phyloP scores from a whole-genome alignment of 2,888 invertebrate genomes.

The Boloria euphrosyne region DNA sequence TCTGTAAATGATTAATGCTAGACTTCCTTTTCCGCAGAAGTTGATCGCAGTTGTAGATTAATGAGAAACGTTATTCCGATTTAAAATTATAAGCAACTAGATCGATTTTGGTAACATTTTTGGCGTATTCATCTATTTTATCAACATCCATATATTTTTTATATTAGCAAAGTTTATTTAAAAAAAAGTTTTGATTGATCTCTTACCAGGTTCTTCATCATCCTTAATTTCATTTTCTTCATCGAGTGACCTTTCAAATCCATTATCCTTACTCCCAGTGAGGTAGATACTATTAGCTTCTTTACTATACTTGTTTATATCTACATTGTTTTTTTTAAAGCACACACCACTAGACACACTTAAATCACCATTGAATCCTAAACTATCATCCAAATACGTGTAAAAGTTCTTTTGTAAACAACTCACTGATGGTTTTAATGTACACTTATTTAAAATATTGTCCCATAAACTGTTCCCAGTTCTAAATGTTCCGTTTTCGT shows the following conservation, averaged over 20 bases:
- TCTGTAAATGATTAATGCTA: conserved; percentile 24
- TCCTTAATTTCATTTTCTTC: conserved; percentile 69
- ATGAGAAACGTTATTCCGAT: no score
- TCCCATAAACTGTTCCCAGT: conserved; percentile 88
- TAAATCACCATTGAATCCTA: conserved; percentile 85
- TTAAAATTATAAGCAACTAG: no score
- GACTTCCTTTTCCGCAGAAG: conserved; percentile 28
- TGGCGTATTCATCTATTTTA: no score
- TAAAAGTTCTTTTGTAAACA: conserved; percentile 91
- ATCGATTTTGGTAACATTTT: no score
- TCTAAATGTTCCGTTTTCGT: conserved; percentile 73
- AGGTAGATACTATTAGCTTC: conserved; percentile 79
- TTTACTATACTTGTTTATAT: conserved; percentile 79
- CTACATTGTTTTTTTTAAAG: conserved; percentile 85
- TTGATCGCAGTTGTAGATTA: conserved; percentile 1
- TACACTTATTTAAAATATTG: conserved; percentile 87
- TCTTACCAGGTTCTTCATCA: conserved; percentile 67
- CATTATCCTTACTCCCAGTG: conserved; percentile 59
- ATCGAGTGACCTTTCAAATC: conserved; percentile 52
- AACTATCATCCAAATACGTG: conserved; percentile 85
- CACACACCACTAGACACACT: conserved; percentile 85
- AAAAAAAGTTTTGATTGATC: no score
- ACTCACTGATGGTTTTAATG: conserved; percentile 84
- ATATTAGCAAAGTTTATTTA: no score
- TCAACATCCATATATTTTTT: no score